Percentiles rank a stretch among this genome's conserved stretches.
Conservation (phyloP, 2,797 vertebrate species). For the Sternotherus odoratus region DNA sequence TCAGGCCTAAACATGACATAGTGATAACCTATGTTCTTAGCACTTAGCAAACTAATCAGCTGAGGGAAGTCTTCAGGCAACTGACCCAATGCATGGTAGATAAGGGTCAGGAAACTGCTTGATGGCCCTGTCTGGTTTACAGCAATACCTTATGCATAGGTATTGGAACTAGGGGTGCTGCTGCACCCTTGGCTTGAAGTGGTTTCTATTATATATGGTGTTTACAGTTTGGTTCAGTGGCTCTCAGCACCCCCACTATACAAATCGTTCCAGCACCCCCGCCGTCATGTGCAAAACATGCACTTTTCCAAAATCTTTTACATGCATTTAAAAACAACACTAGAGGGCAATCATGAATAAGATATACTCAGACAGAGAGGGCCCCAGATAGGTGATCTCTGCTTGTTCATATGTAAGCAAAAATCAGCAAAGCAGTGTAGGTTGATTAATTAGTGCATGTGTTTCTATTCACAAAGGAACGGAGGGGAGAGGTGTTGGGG, state of each 20-base stretch:
- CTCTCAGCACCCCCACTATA: no score
- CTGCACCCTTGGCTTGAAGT: no score
- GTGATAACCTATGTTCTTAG: no score
- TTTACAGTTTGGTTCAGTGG: no score
- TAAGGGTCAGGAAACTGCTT: neutral
- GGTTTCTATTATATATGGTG: no score
- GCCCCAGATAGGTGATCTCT: neutral
- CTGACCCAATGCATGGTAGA: neutral
- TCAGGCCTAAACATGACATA: neutral
- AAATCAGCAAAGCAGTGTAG: neutral
- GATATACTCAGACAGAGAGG: conserved; percentile 3
- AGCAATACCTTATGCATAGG: neutral
- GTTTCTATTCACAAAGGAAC: conserved; percentile 37
- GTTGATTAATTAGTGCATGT: neutral
- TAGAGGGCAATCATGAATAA: conserved; percentile 62
- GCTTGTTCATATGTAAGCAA: neutral
- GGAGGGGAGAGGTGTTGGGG: neutral
- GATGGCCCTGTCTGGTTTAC: neutral
- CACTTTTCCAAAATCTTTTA: neutral
- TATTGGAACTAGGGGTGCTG: no score
- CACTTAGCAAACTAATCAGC: no score
- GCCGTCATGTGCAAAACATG: neutral
- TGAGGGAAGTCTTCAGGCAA: neutral
- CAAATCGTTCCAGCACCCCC: no score
- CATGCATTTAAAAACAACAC: conserved; percentile 28